Evolutionary conservation across 1,140 invertebrate genomes (phyloP).

Genomic region (Lysiphlebus fabarum): DNA sequence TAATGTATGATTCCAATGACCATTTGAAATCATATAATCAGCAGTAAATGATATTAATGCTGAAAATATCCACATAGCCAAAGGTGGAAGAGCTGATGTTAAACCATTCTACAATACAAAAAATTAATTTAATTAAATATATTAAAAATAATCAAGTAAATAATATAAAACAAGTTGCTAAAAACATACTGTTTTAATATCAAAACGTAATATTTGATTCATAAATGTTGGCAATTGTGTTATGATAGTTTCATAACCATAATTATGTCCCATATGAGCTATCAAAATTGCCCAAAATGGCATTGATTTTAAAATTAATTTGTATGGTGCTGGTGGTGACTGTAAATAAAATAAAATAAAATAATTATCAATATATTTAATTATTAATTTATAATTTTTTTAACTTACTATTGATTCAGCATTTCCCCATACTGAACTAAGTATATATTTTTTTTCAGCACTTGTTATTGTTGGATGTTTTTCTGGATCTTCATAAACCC

Average conservation of each 20-base stretch:
- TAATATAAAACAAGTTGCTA: no score
- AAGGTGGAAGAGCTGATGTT: conserved; percentile 75
- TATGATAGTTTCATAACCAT: conserved; percentile 88
- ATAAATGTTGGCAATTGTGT: conserved; percentile 95
- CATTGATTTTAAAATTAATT: conserved; percentile 75
- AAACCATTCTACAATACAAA: conserved; percentile 64
- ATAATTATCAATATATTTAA: no score
- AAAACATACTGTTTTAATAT: conserved; percentile 80
- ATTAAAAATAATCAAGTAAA: neutral
- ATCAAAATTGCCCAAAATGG: conserved; percentile 82
- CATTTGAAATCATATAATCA: conserved; percentile 75
- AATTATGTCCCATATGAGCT: conserved; percentile 85
- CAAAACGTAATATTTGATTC: conserved; percentile 90
- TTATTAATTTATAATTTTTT: no score
- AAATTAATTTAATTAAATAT: neutral
- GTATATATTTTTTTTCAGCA: conserved; percentile 84
- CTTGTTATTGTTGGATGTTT: conserved; percentile 74
- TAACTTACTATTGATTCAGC: conserved; percentile 67
- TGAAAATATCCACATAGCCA: conserved; percentile 85
- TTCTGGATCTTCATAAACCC: conserved; percentile 80
- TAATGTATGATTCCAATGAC: conserved; percentile 65
- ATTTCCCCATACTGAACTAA: conserved; percentile 73
- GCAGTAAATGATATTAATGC: conserved; percentile 76
- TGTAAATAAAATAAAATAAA: conserved; percentile 45
- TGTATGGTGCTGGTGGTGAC: conserved; percentile 83